phyloP scores from a whole-genome alignment of 1,140 invertebrate genomes.

The Apis laboriosa region DNA sequence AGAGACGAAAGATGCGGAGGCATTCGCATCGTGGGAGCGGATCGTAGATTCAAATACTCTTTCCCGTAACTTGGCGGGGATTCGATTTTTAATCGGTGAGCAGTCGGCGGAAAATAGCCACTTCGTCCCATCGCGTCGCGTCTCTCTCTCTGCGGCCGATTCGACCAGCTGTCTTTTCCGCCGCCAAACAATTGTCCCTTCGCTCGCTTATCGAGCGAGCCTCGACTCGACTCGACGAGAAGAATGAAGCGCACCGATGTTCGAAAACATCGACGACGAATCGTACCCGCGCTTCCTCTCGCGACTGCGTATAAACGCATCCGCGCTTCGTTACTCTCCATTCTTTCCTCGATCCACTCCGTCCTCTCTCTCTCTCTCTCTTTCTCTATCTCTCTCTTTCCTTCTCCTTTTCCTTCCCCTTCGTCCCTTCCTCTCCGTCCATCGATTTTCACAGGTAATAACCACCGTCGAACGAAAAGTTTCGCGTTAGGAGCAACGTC shows the following conservation, averaged over 20 bases:
- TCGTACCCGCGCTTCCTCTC: not conserved
- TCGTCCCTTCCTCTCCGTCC: not conserved
- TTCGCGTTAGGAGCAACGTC: not conserved
- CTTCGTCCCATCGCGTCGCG: constrained; percentile 72
- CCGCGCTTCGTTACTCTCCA: not conserved
- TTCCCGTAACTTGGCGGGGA: constrained; percentile 56
- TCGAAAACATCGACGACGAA: constrained; percentile 20
- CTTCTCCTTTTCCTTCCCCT: not conserved
- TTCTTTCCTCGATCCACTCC: not conserved
- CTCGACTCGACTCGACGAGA: not conserved
- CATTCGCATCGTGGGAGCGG: not conserved
- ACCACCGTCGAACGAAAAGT: not conserved
- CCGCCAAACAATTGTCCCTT: constrained; percentile 46
- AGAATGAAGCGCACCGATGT: constrained; percentile 16
- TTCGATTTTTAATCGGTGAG: constrained; percentile 81
- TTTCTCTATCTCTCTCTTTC: not conserved
- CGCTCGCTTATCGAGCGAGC: constrained; percentile 36
- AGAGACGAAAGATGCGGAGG: not conserved
- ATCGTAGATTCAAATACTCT: constrained; percentile 60
- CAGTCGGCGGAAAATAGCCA: constrained; percentile 81
- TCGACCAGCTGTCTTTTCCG: constrained; percentile 64
- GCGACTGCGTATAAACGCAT: not conserved
- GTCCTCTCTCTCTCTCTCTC: not conserved
- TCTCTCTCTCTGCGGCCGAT: constrained; percentile 67
- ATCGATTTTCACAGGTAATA: not conserved